Evolutionary conservation across 2,113 vertebrate species (phyloP), one percentile per base, ranked within the genome.

Genomic region (Pontoporia blainvillei): DNA sequence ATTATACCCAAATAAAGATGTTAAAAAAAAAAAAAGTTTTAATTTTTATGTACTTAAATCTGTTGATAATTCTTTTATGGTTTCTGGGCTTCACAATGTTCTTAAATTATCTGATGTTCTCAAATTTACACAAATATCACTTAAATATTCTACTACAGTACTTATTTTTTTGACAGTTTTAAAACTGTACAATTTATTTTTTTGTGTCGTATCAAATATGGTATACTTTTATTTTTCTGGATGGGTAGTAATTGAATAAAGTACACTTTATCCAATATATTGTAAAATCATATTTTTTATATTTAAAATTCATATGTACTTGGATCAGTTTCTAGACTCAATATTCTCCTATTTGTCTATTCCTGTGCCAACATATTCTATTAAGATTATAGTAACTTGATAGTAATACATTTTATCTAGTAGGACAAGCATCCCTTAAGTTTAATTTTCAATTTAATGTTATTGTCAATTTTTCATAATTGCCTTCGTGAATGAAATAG

Each of bases 141-240:
- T 86, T 34, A 54, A 88, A 57, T 79, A 66, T 39, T 85, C n/a
- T 84, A 93, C 3, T 29, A 46, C 15, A 46, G 25, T 62, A n/a
- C 3, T 64, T 86, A 64, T 36, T n/a, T 83, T 75, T 66, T 54
- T 15, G 54, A 64, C 11, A 71, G 44, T 31, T 89, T 94, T 39
- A 73, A 90, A 25, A 27, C 36, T 64, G 20, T 82, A 44, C 34
- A 18, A 69, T 92, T 90, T 88, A 94, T 69, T 87, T 96, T 96
- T 57, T 57, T 69, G 31, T 86, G 5, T 75, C 10, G 1, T 92
- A 79, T 92, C 39, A 86, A 46, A 81, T 52, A 91, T 1, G 5
- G 0, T 79, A 54, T 46, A 89, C 41, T 85, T 91, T 72, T 72
- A 64, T 64, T 95, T 94, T 81, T 39, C 52, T 72, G 66, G 13